A percentile compares a stretch with the other conserved stretches of the same genome.
These are phyloP conservation scores for Acromyrmex echinatior DNA, from an alignment of 1,140 invertebrate species.

Conservation along the genomic window DNA sequence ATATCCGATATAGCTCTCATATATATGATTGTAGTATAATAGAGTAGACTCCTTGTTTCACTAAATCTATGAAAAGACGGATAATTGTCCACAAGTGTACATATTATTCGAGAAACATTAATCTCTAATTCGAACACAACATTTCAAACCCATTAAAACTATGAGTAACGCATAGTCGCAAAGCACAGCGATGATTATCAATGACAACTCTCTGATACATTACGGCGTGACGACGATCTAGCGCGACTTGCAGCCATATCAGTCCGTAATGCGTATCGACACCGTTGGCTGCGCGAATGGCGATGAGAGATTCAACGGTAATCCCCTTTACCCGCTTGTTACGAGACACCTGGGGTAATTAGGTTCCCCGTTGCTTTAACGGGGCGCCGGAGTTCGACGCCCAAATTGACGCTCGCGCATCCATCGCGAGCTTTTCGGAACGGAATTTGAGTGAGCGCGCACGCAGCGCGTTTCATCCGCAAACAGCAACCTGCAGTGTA, in stretches of 20 bases:
- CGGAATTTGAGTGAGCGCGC: neutral
- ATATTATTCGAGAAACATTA: conserved; percentile 36
- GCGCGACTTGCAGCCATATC: conserved; percentile 40
- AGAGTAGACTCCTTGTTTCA: too few relatives aligned
- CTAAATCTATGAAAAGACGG: too few relatives aligned
- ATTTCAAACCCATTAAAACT: conserved; percentile 18
- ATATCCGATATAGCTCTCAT: too few relatives aligned
- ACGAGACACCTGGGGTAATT: conserved; percentile 45
- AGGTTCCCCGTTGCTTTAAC: conserved; percentile 36
- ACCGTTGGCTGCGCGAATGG: conserved; percentile 1
- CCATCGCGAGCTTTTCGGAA: neutral
- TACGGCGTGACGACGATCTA: conserved; percentile 27
- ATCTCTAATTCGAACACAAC: conserved; percentile 36
- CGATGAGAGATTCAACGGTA: conserved; percentile 33
- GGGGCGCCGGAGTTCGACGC: neutral
- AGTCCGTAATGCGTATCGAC: neutral
- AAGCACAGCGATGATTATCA: conserved; percentile 49
- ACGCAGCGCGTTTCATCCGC: conserved; percentile 3
- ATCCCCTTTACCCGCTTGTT: conserved; percentile 37
- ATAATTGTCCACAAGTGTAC: neutral
- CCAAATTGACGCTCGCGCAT: conserved; percentile 20
- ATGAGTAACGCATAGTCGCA: conserved; percentile 25
- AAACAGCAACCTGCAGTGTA: neutral
- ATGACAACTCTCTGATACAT: conserved; percentile 60
- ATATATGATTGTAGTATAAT: too few relatives aligned